These are phyloP conservation scores for Ptychobarbus kaznakovi DNA, from an alignment of 2,797 vertebrate genomes.

Conservation along the genomic window DNA sequence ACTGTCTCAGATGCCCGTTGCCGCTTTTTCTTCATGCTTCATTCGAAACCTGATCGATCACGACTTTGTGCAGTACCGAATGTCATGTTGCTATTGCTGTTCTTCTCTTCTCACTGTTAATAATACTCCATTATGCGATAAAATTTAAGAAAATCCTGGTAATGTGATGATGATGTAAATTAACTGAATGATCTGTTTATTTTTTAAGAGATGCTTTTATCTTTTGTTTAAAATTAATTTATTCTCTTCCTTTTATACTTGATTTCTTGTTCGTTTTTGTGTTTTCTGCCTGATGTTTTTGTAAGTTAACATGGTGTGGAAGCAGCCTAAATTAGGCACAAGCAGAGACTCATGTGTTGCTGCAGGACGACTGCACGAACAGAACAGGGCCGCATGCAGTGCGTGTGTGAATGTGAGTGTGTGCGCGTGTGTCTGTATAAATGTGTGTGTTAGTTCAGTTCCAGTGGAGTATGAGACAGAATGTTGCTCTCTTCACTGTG, in stretches of 20 bases:
- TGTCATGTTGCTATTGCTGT: slow-evolving; percentile 74
- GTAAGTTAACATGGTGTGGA: slow-evolving; percentile 74
- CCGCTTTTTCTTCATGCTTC: slow-evolving; percentile 69
- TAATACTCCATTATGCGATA: slow-evolving; percentile 67
- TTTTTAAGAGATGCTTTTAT: slow-evolving; percentile 72
- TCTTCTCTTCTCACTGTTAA: slow-evolving; percentile 69
- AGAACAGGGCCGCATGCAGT: slow-evolving; percentile 58
- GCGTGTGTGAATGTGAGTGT: slow-evolving; percentile 49
- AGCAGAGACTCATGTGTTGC: slow-evolving; percentile 51
- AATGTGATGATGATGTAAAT: slow-evolving; percentile 73
- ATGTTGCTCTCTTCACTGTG: slow-evolving; percentile 72
- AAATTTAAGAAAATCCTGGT: slow-evolving; percentile 62
- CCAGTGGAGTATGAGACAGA: slow-evolving; percentile 43
- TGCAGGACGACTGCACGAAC: slow-evolving; percentile 60
- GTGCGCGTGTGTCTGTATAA: background rate
- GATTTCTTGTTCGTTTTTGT: slow-evolving; percentile 64
- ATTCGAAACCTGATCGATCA: slow-evolving; percentile 66
- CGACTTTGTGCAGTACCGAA: slow-evolving; percentile 73
- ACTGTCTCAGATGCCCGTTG: slow-evolving; percentile 69
- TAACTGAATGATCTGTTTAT: slow-evolving; percentile 75
- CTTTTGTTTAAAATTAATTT: slow-evolving; percentile 65
- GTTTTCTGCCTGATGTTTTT: slow-evolving; percentile 75
- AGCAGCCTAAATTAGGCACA: slow-evolving; percentile 77
- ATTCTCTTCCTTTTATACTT: slow-evolving; percentile 66
- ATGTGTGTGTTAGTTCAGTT: slow-evolving; percentile 39